These are phyloP conservation scores for fruit fly (Drosophila melanogaster) DNA, from an alignment of 1,140 invertebrate species.

Conservation along the genomic window DNA sequence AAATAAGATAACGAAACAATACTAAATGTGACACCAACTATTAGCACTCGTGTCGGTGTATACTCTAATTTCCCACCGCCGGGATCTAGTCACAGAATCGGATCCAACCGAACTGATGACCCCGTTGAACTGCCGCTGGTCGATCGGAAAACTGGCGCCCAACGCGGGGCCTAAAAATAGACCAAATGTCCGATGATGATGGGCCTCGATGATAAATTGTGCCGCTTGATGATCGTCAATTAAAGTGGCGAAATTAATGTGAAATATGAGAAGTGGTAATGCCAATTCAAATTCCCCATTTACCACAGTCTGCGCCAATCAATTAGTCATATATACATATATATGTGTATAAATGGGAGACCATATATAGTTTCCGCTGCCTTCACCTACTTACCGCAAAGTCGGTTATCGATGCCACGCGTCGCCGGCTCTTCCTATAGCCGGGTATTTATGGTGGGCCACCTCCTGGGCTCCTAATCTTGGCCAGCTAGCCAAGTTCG, in stretches of 20 bases:
- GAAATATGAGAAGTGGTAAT: constrained; percentile 38
- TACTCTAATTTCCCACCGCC: not conserved
- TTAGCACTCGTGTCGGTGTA: too few relatives aligned
- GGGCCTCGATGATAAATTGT: constrained; percentile 55
- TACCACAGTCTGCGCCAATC: constrained; percentile 27
- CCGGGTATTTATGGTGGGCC: constrained; percentile 18
- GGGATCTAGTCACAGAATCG: constrained; percentile 4
- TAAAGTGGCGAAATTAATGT: constrained; percentile 63
- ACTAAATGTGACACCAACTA: not conserved
- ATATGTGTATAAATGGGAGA: constrained; percentile 10
- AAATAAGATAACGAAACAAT: not conserved
- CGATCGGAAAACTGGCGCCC: constrained; percentile 12
- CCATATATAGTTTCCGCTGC: constrained; percentile 9
- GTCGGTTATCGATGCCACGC: constrained; percentile 51
- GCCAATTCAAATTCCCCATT: constrained; percentile 20
- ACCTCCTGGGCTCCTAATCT: constrained; percentile 37
- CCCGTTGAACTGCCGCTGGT: constrained; percentile 2
- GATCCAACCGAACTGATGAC: constrained; percentile 19
- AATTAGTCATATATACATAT: constrained; percentile 60
- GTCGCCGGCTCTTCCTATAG: constrained; percentile 29
- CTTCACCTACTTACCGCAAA: constrained; percentile 59
- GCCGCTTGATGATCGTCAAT: constrained; percentile 62
- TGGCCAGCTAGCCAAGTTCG: constrained; percentile 7
- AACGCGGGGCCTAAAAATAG: constrained; percentile 8
- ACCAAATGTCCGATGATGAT: not conserved